Conservation (phyloP, 2,888 invertebrate species). For the Atethmia centrago region DNA sequence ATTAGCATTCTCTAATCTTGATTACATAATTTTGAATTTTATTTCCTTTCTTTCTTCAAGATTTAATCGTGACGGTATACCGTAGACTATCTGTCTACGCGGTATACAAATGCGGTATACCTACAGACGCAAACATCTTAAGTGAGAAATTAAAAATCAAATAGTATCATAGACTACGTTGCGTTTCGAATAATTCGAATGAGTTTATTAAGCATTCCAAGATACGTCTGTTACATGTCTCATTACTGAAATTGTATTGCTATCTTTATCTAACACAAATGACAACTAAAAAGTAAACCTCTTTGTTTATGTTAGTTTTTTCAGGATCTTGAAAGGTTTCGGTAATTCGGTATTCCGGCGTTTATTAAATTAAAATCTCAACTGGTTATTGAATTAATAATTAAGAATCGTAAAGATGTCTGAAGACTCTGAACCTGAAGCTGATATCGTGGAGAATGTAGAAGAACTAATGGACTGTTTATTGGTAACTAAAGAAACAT, state of each 20-base stretch:
- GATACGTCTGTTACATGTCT: not conserved
- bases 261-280: constrained; percentile 11
- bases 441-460: constrained; percentile 77
- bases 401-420: constrained; percentile 70
- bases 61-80: not conserved
- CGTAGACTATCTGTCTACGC: too few relatives aligned
- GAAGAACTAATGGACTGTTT: constrained; percentile 78
- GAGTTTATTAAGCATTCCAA: not conserved
- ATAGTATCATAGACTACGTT: constrained; percentile 18
- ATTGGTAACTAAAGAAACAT: constrained; percentile 70
- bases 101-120: too few relatives aligned
- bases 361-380: constrained; percentile 28
- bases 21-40: too few relatives aligned
- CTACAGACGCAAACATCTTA: not conserved
- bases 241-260: not conserved
- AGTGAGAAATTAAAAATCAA: not conserved
- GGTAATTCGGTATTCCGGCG: not conserved
- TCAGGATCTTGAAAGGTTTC: not conserved
- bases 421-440: constrained; percentile 75
- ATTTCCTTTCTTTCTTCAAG: not conserved
- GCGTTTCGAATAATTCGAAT: not conserved
- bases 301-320: constrained; percentile 22
- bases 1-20: not conserved
- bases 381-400: constrained; percentile 7
- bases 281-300: constrained; percentile 19